Percentiles rank a stretch among this genome's conserved stretches.
Evolutionary conservation across 37 sponge, comb jelly and placozoan genomes (phyloP).

Genomic region (Agelas oroides): DNA sequence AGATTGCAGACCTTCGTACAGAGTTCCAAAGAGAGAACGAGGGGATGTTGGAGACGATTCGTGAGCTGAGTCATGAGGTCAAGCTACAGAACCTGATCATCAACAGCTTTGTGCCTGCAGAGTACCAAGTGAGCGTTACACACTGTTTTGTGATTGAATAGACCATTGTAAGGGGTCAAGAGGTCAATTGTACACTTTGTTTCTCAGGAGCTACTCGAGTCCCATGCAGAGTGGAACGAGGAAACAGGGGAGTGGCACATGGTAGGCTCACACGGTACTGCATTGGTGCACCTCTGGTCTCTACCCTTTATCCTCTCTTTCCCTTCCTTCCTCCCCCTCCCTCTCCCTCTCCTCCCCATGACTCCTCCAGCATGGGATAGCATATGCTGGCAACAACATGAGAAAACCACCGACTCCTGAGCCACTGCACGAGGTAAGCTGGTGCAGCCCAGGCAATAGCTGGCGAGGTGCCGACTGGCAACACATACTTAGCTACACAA

Average conservation of each 20-base stretch:
- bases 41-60: conserved; percentile 78
- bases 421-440: neutral
- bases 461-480: too few relatives aligned
- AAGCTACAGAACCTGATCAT: conserved; percentile 77
- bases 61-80: conserved; percentile 83
- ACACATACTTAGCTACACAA: neutral
- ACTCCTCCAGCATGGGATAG: conserved; percentile 80
- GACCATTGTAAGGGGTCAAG: conserved; percentile 11
- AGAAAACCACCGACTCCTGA: conserved; percentile 57
- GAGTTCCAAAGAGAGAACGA: conserved; percentile 90
- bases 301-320: too few relatives aligned
- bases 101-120: conserved; percentile 79
- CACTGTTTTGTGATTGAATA: too few relatives aligned
- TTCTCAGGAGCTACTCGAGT: conserved; percentile 72
- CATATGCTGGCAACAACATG: conserved; percentile 99
- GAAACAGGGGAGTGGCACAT: conserved; percentile 98
- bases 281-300: neutral
- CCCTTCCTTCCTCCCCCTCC: neutral
- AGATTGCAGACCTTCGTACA: conserved; percentile 85
- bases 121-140: conserved; percentile 86
- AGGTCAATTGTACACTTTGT: too few relatives aligned
- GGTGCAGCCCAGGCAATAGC: neutral
- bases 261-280: conserved; percentile 31
- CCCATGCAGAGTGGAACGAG: conserved; percentile 86
- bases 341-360: neutral